phyloP scores from a whole-genome alignment of 2,113 vertebrate genomes.

The Rhadina sibilatrix region DNA sequence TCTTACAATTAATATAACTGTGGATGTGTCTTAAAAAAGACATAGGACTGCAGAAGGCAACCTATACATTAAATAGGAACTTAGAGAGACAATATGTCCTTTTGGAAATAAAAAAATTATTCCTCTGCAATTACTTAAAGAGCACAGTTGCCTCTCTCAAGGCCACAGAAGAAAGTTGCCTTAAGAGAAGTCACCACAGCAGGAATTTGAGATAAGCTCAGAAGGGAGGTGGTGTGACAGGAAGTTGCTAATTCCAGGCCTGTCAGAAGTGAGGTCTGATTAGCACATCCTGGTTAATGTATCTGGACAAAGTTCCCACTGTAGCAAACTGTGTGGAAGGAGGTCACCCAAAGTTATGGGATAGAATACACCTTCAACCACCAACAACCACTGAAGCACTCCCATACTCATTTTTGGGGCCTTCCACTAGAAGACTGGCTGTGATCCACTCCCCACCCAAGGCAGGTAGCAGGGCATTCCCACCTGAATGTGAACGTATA shows the following conservation, averaged over 20 bases:
- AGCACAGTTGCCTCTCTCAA: neutral
- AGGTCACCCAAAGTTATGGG: no score
- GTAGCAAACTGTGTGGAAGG: neutral
- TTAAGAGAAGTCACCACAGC: neutral
- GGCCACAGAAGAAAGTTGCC: neutral
- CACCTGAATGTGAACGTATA: accelerated
- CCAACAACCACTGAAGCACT: no score
- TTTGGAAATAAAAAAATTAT: neutral
- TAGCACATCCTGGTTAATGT: neutral
- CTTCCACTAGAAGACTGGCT: neutral
- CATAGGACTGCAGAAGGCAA: neutral
- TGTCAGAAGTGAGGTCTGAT: neutral
- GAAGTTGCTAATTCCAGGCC: neutral
- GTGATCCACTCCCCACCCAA: accelerated
- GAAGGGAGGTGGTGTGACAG: neutral
- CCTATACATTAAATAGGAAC: neutral
- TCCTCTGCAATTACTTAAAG: neutral
- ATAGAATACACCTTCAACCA: no score
- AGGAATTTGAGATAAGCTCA: neutral
- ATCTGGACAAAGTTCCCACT: neutral
- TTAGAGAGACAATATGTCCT: neutral
- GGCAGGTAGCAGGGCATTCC: neutral
- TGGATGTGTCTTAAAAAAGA: neutral
- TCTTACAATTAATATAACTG: neutral
- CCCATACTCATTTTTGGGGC: neutral